phyloP scores from a whole-genome alignment of 1,140 invertebrate genomes.

The Apocrypta bakeri region DNA sequence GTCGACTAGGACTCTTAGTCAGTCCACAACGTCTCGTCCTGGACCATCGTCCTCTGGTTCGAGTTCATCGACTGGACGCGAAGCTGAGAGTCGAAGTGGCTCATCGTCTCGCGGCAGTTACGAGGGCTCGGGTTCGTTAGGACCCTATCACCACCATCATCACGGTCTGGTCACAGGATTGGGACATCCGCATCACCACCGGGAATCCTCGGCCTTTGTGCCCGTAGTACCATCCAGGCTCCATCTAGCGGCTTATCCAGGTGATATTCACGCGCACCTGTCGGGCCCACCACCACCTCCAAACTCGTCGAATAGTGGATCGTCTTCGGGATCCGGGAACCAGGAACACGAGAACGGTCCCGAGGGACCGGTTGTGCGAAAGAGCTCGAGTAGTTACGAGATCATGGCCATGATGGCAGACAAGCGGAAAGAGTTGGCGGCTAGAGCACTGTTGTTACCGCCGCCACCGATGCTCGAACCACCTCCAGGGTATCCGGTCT shows the following conservation, averaged over 20 bases:
- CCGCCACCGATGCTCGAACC: conserved; percentile 78
- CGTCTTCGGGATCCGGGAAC: conserved; percentile 73
- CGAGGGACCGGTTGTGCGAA: conserved; percentile 66
- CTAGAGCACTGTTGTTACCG: conserved; percentile 72
- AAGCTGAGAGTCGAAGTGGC: conserved; percentile 22
- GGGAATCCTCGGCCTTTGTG: conserved; percentile 87
- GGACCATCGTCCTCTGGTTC: conserved; percentile 41
- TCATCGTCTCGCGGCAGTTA: conserved; percentile 55
- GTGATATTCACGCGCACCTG: conserved; percentile 78
- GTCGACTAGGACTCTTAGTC: conserved; percentile 54
- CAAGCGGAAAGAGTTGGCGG: conserved; percentile 85
- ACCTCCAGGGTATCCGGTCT: conserved; percentile 79
- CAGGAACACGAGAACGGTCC: conserved; percentile 75
- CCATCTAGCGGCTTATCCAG: conserved; percentile 79
- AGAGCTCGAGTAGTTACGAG: conserved; percentile 81
- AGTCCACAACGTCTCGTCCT: conserved; percentile 53
- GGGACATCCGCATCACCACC: conserved; percentile 73
- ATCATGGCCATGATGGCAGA: conserved; percentile 91
- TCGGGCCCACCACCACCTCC: conserved; percentile 65
- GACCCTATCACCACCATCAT: conserved; percentile 83
- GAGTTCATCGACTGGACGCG: conserved; percentile 55
- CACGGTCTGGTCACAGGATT: conserved; percentile 75
- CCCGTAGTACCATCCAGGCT: conserved; percentile 88
- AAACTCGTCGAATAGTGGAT: conserved; percentile 69
- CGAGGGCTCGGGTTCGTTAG: conserved; percentile 69